Conservation (phyloP, 2,888 invertebrate genomes). For the Frankliniella intonsa region DNA sequence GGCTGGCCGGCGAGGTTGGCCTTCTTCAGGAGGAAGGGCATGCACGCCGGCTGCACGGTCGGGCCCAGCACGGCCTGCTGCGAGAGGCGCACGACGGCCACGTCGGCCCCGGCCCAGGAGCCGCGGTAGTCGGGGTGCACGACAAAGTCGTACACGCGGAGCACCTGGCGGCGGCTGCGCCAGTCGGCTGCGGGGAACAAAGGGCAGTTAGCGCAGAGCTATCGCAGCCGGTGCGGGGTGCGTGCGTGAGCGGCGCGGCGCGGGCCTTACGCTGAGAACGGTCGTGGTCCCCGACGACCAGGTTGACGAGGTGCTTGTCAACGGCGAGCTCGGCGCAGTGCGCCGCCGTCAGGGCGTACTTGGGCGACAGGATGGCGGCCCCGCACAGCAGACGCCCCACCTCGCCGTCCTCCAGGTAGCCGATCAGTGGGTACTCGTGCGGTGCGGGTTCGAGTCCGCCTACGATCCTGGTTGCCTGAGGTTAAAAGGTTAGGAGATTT, state of each 20-base stretch:
- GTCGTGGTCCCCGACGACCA: conserved; percentile 16
- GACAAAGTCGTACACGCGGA: not conserved
- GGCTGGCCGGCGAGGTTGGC: not conserved
- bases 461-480: not conserved
- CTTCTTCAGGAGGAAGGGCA: conserved; percentile 19
- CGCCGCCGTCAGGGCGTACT: not conserved
- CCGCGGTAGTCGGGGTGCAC: conserved; percentile 3
- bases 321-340: conserved; percentile 17
- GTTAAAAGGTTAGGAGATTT: not conserved
- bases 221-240: not conserved
- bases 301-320: conserved; percentile 7
- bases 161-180: conserved; percentile 15
- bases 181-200: not conserved
- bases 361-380: not conserved
- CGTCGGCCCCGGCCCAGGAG: not conserved
- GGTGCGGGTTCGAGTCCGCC: not conserved
- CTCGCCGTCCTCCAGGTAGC: conserved; percentile 17
- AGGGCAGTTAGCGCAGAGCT: not conserved
- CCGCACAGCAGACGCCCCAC: conserved; percentile 12
- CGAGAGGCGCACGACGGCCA: not conserved
- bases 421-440: not conserved
- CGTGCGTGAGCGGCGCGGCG: not conserved
- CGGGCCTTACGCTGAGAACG: conserved; percentile 1
- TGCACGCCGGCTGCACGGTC: not conserved
- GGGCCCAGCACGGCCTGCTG: not conserved